Conservation (phyloP, 2,888 invertebrate species). For the Teleiodes luculella region DNA sequence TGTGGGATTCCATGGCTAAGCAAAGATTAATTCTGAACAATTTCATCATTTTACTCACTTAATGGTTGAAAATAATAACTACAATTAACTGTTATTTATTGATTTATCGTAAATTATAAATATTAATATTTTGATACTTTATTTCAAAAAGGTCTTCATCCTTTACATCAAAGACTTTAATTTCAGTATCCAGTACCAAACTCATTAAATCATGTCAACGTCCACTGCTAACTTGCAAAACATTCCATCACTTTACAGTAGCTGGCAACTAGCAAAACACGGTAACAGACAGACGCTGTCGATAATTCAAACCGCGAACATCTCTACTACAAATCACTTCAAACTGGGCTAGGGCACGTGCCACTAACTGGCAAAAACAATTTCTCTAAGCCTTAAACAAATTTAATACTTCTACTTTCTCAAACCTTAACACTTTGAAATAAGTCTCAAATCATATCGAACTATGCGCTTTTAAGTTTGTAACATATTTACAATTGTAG, state of each 20-base stretch:
- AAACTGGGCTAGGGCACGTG: constrained; percentile 58
- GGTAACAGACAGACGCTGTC: constrained; percentile 1
- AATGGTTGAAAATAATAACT: too few species aligned
- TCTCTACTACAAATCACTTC: constrained; percentile 44
- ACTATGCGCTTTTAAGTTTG: background rate
- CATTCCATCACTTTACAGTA: constrained; percentile 13
- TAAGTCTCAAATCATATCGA: background rate
- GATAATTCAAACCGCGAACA: constrained; percentile 21
- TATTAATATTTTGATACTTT: too few species aligned
- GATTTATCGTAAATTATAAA: too few species aligned
- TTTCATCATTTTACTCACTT: too few species aligned
- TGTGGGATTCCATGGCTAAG: too few species aligned
- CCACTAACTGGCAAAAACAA: constrained; percentile 55
- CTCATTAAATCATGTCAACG: too few species aligned
- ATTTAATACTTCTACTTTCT: constrained; percentile 9
- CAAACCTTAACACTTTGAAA: background rate
- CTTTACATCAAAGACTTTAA: too few species aligned
- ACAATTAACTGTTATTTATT: too few species aligned
- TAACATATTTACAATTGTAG: background rate
- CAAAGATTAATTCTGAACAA: too few species aligned
- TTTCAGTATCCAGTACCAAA: too few species aligned
- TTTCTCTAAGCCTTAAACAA: constrained; percentile 49
- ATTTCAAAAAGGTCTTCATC: too few species aligned
- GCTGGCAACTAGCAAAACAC: constrained; percentile 8
- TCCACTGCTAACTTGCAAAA: background rate